Evolutionary conservation across 2,888 invertebrate species (phyloP).

Genomic region (Camptogramma bilineatum): DNA sequence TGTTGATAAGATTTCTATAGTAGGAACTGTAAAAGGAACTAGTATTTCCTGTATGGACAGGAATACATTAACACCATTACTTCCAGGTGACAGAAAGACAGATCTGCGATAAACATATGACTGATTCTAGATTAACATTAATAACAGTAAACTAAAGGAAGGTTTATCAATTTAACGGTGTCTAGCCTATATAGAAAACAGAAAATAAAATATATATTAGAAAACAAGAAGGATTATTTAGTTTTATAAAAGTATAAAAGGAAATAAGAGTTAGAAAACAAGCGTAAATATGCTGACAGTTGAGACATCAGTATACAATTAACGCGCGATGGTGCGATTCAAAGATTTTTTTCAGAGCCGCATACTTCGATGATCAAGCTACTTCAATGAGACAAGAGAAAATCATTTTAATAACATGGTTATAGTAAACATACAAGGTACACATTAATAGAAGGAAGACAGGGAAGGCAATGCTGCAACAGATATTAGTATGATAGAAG

Average conservation of each 20-base stretch:
- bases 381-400: not conserved
- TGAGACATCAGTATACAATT: not conserved
- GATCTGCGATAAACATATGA: constrained; percentile 24
- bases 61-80: constrained; percentile 26
- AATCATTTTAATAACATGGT: not conserved
- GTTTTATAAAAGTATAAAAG: too few species aligned
- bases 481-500: not conserved
- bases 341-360: not conserved
- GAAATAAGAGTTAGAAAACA: not conserved
- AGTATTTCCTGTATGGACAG: constrained; percentile 12
- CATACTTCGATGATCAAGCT: not conserved
- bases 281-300: not conserved
- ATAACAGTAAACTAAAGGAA: constrained; percentile 18
- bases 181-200: not conserved
- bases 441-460: not conserved
- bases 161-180: constrained; percentile 7
- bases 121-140: constrained; percentile 20
- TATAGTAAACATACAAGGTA: not conserved
- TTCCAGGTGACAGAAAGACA: constrained; percentile 15
- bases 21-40: constrained; percentile 21
- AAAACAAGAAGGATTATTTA: too few species aligned
- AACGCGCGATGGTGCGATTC: not conserved
- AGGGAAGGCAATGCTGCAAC: not conserved
- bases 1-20: constrained; percentile 20
- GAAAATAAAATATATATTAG: not conserved